Evolutionary conservation across 2,113 vertebrate genomes (phyloP).

Genomic region (Thalassarche chlororhynchos): DNA sequence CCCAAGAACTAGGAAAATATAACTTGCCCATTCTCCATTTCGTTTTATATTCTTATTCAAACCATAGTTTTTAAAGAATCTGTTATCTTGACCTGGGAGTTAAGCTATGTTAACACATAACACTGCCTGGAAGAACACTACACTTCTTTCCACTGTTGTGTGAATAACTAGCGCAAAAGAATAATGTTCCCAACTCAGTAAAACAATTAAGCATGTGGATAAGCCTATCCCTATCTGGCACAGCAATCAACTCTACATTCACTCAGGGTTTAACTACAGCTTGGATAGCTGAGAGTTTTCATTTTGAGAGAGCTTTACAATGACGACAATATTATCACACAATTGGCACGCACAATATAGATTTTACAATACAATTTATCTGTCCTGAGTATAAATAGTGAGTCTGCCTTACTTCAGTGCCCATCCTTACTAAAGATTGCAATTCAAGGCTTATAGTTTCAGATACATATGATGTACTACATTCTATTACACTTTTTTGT

Average conservation of each 20-base stretch:
- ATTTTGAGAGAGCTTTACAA: not conserved
- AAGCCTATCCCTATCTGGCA: not conserved
- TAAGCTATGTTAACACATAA: not conserved
- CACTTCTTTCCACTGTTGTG: not conserved
- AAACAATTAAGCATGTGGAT: not conserved
- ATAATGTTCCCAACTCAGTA: not conserved
- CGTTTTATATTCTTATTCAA: not conserved
- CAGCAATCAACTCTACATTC: not conserved
- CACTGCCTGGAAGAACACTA: not conserved
- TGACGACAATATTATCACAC: not conserved
- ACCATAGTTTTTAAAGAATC: not conserved
- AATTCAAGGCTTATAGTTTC: not conserved
- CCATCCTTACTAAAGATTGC: not conserved
- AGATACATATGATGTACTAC: not conserved
- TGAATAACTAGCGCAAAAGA: not conserved
- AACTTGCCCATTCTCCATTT: not conserved
- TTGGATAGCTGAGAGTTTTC: not conserved
- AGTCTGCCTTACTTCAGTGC: not conserved
- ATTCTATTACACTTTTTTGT: not conserved
- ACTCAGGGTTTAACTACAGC: not conserved
- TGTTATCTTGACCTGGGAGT: not conserved
- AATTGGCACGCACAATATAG: not conserved
- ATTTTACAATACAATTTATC: not conserved
- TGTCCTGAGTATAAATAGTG: not conserved
- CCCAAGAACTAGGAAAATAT: not conserved